Evolutionary conservation across 2,888 invertebrate species (phyloP).

Genomic region (Aethes cnicana): DNA sequence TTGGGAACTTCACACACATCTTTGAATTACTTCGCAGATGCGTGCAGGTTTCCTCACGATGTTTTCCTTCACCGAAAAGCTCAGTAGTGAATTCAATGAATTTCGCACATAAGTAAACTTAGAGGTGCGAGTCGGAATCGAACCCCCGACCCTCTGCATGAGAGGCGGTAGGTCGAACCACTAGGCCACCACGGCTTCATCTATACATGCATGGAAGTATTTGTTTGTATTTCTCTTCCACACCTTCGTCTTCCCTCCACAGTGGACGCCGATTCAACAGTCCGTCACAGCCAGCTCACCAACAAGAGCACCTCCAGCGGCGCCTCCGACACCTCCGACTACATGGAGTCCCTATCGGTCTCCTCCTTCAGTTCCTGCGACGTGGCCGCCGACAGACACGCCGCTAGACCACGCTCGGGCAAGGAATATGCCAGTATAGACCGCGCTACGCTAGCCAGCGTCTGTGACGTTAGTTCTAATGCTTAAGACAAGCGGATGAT

Average conservation of each 20-base stretch:
- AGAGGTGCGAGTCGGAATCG: no score
- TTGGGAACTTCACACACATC: no score
- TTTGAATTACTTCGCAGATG: no score
- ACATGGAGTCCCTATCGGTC: constrained; percentile 87
- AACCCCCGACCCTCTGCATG: no score
- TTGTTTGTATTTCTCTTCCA: no score
- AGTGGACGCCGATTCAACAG: constrained; percentile 74
- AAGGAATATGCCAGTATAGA: constrained; percentile 73
- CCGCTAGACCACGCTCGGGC: constrained; percentile 69
- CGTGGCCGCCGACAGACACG: constrained; percentile 77
- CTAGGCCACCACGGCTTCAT: no score
- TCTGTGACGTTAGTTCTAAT: constrained; percentile 38
- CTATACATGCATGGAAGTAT: no score
- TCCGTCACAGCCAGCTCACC: constrained; percentile 81
- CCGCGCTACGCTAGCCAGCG: constrained; percentile 55
- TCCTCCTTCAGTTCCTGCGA: constrained; percentile 87
- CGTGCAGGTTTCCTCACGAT: no score
- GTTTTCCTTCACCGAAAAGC: no score
- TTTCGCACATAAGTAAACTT: no score
- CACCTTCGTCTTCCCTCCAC: constrained; percentile 35
- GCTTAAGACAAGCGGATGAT: constrained; percentile 13
- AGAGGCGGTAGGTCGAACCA: no score
- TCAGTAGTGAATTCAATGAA: no score
- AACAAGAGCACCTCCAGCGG: constrained; percentile 85
- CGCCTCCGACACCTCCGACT: constrained; percentile 88